A percentile compares a stretch with the other conserved stretches of the same genome.
These are phyloP conservation scores for Sardina pilchardus DNA, from an alignment of 2,113 vertebrate genomes.

Conservation along the genomic window DNA sequence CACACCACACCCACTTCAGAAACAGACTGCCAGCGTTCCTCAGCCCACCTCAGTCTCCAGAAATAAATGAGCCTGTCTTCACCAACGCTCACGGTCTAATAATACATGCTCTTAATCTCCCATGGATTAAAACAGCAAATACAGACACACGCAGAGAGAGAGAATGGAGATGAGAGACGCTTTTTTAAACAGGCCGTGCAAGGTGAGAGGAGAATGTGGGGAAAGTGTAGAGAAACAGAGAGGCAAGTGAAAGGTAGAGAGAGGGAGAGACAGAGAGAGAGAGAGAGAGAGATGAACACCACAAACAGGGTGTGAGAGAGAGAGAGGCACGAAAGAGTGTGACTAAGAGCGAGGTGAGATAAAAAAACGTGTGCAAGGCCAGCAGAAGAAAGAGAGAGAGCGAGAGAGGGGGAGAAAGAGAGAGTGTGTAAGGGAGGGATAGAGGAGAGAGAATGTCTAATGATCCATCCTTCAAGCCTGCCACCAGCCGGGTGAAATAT, in stretches of 20 bases:
- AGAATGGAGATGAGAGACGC: background rate
- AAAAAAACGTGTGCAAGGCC: slow-evolving; percentile 36
- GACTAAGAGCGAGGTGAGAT: slow-evolving; percentile 32
- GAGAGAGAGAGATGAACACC: slow-evolving; percentile 1
- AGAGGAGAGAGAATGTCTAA: slow-evolving; percentile 48
- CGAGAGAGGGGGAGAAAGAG: slow-evolving; percentile 35
- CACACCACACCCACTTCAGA: background rate
- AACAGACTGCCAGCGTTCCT: background rate
- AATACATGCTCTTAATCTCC: slow-evolving; percentile 13
- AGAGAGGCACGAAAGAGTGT: slow-evolving; percentile 2
- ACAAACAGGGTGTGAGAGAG: background rate
- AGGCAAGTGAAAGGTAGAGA: slow-evolving; percentile 26
- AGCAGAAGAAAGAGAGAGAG: slow-evolving; percentile 25
- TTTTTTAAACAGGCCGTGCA: background rate
- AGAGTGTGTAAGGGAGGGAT: slow-evolving; percentile 19
- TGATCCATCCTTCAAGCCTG: slow-evolving; percentile 58
- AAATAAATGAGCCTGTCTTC: background rate
- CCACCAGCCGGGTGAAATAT: slow-evolving; percentile 52
- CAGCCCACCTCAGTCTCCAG: background rate
- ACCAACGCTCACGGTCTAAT: background rate
- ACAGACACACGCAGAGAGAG: background rate
- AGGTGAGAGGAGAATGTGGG: background rate
- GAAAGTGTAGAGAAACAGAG: background rate
- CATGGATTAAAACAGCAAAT: background rate
- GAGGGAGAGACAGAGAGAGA: slow-evolving; percentile 15